A percentile compares a stretch with the other conserved stretches of the same genome.
Evolutionary conservation across 2,113 vertebrate genomes (phyloP).

Genomic region (Ginglymostoma cirratum): DNA sequence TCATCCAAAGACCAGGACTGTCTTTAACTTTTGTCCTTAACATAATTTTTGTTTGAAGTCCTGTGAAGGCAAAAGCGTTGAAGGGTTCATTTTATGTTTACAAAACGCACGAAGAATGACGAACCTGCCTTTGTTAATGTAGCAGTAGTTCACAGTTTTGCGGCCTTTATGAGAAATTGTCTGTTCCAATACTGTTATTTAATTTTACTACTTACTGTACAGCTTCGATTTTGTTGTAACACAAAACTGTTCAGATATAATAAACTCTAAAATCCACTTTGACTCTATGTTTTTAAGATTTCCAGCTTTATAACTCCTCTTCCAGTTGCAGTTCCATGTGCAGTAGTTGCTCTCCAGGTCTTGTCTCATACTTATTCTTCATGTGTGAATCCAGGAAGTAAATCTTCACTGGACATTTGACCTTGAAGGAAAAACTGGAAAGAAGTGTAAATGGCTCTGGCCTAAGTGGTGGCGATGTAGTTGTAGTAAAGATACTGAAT

Average conservation of each 20-base stretch:
- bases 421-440: not conserved
- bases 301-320: not conserved
- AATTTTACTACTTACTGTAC: constrained; percentile 10
- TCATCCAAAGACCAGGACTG: not conserved
- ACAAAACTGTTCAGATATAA: not conserved
- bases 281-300: not conserved
- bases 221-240: not conserved
- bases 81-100: not conserved
- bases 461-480: no score
- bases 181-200: not conserved
- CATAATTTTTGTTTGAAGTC: not conserved
- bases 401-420: not conserved
- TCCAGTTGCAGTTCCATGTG: not conserved
- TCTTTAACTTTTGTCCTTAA: not conserved
- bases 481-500: no score
- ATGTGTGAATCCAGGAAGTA: not conserved
- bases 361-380: not conserved
- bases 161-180: not conserved
- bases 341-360: no score
- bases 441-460: not conserved
- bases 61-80: not conserved
- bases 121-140: not conserved
- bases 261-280: not conserved
- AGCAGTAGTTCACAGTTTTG: not conserved
- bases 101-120: not conserved